A percentile compares a stretch with the other conserved stretches of the same genome.
Evolutionary conservation across 2,113 vertebrate species (phyloP).

Genomic region (Austrofundulus limnaeus): DNA sequence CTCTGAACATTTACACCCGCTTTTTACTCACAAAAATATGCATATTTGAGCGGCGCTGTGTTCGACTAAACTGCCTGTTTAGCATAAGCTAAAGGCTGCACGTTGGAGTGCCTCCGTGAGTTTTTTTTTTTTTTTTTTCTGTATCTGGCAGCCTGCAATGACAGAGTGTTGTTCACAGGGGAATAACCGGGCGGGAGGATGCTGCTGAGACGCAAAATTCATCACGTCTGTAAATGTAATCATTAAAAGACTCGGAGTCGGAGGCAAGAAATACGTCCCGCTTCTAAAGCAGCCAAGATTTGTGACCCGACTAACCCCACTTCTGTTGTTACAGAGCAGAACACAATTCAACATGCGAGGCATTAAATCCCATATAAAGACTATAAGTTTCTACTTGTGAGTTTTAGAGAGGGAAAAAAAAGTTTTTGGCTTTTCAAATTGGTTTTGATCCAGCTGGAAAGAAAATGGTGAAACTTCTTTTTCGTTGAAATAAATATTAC

Average conservation of each 20-base stretch:
- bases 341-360: too few species aligned
- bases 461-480: too few species aligned
- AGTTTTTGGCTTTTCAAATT: too few species aligned
- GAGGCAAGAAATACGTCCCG: slow-evolving; percentile 14
- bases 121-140: slow-evolving; percentile 29
- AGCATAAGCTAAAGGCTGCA: slow-evolving; percentile 32
- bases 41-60: slow-evolving; percentile 8
- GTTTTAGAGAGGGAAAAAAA: too few species aligned
- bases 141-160: slow-evolving; percentile 56
- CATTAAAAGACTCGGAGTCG: slow-evolving; percentile 50
- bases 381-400: too few species aligned
- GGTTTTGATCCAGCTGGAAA: too few species aligned
- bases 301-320: not conserved
- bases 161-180: slow-evolving; percentile 62
- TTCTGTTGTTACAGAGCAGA: slow-evolving; percentile 1
- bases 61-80: slow-evolving; percentile 32
- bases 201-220: slow-evolving; percentile 51
- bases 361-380: too few species aligned
- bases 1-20: slow-evolving; percentile 12
- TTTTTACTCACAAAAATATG: not conserved
- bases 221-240: slow-evolving; percentile 66
- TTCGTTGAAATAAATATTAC: too few species aligned
- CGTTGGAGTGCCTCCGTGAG: slow-evolving; percentile 47
- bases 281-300: too few species aligned
- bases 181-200: slow-evolving; percentile 50